Conservation (phyloP, 37 sponge, comb jelly and placozoan species). For the Mnemiopsis leidyi region DNA sequence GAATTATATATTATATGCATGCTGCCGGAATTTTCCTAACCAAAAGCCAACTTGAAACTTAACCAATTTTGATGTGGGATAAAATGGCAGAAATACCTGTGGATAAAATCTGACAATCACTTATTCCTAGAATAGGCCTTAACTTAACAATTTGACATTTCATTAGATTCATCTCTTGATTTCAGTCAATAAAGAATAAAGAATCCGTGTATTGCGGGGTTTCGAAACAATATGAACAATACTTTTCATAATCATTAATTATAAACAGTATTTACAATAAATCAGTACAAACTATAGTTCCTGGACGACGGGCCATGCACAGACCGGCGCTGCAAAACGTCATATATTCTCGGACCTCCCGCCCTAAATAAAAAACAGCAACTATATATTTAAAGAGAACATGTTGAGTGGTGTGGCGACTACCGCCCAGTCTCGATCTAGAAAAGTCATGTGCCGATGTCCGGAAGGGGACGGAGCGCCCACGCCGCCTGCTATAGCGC, state of each 20-base stretch:
- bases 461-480: not conserved
- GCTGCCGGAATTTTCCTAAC: not conserved
- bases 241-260: constrained; percentile 25
- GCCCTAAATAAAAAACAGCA: not conserved
- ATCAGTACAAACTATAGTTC: constrained; percentile 45
- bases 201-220: not conserved
- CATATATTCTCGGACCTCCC: not conserved
- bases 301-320: not conserved
- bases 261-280: constrained; percentile 58
- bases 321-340: not conserved
- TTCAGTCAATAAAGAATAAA: not conserved
- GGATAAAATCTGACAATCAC: too few species aligned
- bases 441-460: not conserved
- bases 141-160: too few species aligned
- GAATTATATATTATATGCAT: too few species aligned
- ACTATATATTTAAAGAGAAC: constrained; percentile 16
- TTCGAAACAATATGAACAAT: constrained; percentile 31
- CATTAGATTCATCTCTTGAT: too few species aligned
- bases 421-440: not conserved
- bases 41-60: not conserved
- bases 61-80: not conserved
- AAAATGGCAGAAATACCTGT: too few species aligned
- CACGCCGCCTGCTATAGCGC: not conserved
- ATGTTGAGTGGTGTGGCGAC: not conserved
- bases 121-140: too few species aligned